A percentile compares a stretch with the other conserved stretches of the same genome.
These are phyloP conservation scores for Trichechus manatus DNA, from an alignment of 2,113 vertebrate species.

Conservation along the genomic window DNA sequence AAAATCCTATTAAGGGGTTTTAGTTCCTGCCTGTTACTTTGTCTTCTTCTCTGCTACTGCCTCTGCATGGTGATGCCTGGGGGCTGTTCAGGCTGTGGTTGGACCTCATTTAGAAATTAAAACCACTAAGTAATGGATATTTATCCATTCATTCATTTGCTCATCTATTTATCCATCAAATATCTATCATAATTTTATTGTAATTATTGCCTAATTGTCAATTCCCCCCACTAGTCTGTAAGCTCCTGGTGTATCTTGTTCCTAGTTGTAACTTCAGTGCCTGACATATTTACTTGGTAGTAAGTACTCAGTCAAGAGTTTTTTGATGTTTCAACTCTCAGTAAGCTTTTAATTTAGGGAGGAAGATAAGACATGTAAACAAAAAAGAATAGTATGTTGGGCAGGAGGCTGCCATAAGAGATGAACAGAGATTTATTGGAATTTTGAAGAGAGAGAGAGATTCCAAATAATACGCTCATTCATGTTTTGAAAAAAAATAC, in stretches of 20 bases:
- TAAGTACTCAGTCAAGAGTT: neutral
- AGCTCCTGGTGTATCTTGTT: slow-evolving; percentile 19
- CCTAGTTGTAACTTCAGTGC: neutral
- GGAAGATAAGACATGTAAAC: neutral
- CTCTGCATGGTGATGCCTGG: neutral
- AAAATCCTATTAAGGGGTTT: slow-evolving; percentile 74
- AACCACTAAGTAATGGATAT: neutral
- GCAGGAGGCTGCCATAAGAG: neutral
- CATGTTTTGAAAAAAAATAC: neutral
- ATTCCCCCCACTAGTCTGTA: neutral
- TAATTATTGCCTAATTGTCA: neutral
- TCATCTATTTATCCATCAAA: neutral
- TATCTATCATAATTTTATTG: neutral
- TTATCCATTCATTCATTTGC: neutral
- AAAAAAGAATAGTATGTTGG: neutral
- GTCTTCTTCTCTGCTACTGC: slow-evolving; percentile 47
- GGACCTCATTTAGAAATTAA: slow-evolving; percentile 34
- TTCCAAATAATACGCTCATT: neutral
- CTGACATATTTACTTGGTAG: neutral
- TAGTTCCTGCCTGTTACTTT: slow-evolving; percentile 64
- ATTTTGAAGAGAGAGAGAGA: neutral
- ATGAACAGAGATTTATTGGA: neutral
- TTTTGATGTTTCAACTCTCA: neutral
- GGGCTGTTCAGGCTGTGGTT: neutral
- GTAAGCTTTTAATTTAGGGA: neutral